Evolutionary conservation across 1,140 invertebrate genomes (phyloP), one percentile per base, ranked within the genome.

Genomic region (Bombus sibiricus): DNA sequence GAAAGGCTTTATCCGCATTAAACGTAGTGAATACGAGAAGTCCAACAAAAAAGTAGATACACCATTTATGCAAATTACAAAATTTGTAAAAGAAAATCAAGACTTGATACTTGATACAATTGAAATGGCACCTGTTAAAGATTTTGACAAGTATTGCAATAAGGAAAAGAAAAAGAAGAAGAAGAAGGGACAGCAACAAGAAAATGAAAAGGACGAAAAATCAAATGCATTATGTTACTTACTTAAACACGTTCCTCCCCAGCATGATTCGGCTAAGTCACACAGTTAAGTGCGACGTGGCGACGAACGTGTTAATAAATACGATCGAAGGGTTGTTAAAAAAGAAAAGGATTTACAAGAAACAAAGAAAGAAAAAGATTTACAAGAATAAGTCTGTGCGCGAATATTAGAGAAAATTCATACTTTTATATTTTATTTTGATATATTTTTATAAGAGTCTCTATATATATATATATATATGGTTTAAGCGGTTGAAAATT

Each of bases 151-250:
- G n/a, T n/a, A n/a, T n/a, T n/a, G n/a, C n/a, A n/a, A n/a, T n/a
- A n/a, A n/a, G n/a, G n/a, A n/a, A n/a, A n/a, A n/a, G n/a, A n/a
- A n/a, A n/a, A n/a, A n/a, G n/a, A n/a, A n/a, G n/a, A n/a, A n/a
- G n/a, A 41, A 25, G 1, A 76, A 76, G 9, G 0, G n/a, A n/a
- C 8, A 41, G 0, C 6, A 15, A 34, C 1, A 6, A 9, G 0
- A 34, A n/a, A 13, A 15, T 5, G 4, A 53, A n/a, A 2, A 69
- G 1, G 3, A 12, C 1, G 37, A 25, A 32, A 2, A 43, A 22
- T 59, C n/a, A 9, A 0, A 0, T 0, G 22, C 37, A 37, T 84
- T 59, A 13, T 1, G 2, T 9, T 28, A 41, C 6, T 78, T 84
- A 32, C 8, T 2, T 9, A n/a, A n/a, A n/a, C n/a, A n/a, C n/a